Evolutionary conservation across 1,140 invertebrate genomes (phyloP).

Genomic region (Brachionus sp.): DNA sequence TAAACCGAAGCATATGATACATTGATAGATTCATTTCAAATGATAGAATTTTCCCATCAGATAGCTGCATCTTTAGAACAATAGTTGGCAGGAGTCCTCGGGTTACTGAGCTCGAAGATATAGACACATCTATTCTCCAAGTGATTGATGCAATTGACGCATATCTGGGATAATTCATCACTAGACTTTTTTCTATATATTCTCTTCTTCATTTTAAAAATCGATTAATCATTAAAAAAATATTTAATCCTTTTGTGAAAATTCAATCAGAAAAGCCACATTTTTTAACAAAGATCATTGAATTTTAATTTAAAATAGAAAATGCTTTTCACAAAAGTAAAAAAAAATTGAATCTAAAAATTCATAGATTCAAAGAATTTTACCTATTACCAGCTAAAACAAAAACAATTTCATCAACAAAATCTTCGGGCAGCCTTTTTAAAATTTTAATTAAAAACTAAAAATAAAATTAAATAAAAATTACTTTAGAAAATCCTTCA

Average conservation of each 20-base stretch:
- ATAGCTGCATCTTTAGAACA: background rate
- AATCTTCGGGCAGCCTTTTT: slow-evolving; percentile 9
- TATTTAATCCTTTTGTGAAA: background rate
- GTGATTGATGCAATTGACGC: background rate
- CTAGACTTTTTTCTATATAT: background rate
- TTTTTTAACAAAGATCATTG: too few species aligned
- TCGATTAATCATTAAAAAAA: background rate
- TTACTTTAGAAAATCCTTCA: slow-evolving; percentile 7
- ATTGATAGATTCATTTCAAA: background rate
- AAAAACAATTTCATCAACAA: background rate
- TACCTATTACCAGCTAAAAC: background rate
- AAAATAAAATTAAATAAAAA: background rate
- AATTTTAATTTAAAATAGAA: too few species aligned
- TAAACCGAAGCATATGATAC: slow-evolving; percentile 33
- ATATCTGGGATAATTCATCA: background rate
- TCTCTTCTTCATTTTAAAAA: background rate
- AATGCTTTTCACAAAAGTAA: background rate
- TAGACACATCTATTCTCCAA: slow-evolving; percentile 24
- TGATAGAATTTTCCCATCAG: background rate
- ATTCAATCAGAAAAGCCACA: background rate
- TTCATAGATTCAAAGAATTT: background rate
- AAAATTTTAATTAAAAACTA: background rate
- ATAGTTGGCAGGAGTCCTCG: background rate
- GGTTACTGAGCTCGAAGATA: slow-evolving; percentile 28
- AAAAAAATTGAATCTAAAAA: background rate